Conservation (phyloP, 2,797 vertebrate genomes). For the Hafferia zeledoni region DNA sequence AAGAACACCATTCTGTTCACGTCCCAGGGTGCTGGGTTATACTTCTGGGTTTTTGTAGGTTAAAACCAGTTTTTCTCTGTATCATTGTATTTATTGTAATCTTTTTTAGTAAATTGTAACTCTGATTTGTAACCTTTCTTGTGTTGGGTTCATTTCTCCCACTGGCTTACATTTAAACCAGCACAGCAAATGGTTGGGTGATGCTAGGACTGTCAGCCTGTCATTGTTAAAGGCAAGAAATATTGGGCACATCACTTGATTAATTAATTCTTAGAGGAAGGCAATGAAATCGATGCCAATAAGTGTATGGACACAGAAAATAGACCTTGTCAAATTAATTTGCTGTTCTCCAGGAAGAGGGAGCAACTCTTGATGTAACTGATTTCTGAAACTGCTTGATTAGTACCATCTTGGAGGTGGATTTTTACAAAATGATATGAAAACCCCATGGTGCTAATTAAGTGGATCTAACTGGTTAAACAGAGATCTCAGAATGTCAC, state of each 20-base stretch:
- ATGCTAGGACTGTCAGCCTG: background rate
- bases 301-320: background rate
- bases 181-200: background rate
- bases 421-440: background rate
- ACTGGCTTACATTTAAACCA: too few relatives aligned
- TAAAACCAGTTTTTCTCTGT: too few relatives aligned
- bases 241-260: background rate
- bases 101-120: too few relatives aligned
- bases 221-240: background rate
- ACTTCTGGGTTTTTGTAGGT: too few relatives aligned
- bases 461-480: background rate
- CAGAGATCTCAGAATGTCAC: background rate
- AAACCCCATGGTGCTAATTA: background rate
- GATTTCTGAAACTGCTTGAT: background rate
- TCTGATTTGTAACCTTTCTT: too few relatives aligned
- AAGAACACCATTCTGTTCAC: too few relatives aligned
- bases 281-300: background rate
- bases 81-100: too few relatives aligned
- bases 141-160: too few relatives aligned
- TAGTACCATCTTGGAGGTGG: background rate
- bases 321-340: background rate
- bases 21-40: too few relatives aligned
- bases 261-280: background rate
- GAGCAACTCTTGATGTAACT: background rate
- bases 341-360: background rate